These are phyloP conservation scores for Valencia hispanica DNA, from an alignment of 2,797 vertebrate species.

Conservation along the genomic window DNA sequence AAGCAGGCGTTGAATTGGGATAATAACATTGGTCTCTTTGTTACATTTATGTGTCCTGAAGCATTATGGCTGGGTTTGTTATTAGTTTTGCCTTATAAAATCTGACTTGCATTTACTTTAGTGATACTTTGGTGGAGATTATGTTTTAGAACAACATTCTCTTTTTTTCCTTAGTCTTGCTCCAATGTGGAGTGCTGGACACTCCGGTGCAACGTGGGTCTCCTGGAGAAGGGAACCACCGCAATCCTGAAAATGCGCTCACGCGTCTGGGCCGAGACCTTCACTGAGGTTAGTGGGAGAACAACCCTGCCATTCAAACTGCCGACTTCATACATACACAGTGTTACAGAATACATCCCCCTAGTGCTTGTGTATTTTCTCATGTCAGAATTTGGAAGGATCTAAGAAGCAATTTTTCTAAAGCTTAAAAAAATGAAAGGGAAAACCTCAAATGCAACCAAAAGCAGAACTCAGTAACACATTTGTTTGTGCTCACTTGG, in stretches of 20 bases:
- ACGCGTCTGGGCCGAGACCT: conserved; percentile 87
- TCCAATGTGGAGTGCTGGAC: conserved; percentile 86
- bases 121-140: background rate
- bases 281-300: conserved; percentile 81
- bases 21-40: conserved; percentile 77
- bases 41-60: conserved; percentile 64
- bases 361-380: conserved; percentile 49
- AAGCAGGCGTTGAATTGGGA: conserved; percentile 74
- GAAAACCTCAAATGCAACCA: conserved; percentile 44
- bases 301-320: conserved; percentile 14
- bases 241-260: conserved; percentile 86
- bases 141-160: conserved; percentile 2
- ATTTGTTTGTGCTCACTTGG: conserved; percentile 44
- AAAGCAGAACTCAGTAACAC: conserved; percentile 32
- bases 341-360: conserved; percentile 19
- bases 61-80: conserved; percentile 42
- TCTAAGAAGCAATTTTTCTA: conserved; percentile 32
- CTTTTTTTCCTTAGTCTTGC: conserved; percentile 80
- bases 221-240: conserved; percentile 85
- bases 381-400: conserved; percentile 54
- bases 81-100: conserved; percentile 24
- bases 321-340: conserved; percentile 10
- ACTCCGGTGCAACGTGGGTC: conserved; percentile 85
- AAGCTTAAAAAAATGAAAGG: conserved; percentile 25
- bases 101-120: conserved; percentile 16